These are phyloP conservation scores for Corynorhinus townsendii DNA, from an alignment of 2,113 vertebrate species.

Conservation along the genomic window DNA sequence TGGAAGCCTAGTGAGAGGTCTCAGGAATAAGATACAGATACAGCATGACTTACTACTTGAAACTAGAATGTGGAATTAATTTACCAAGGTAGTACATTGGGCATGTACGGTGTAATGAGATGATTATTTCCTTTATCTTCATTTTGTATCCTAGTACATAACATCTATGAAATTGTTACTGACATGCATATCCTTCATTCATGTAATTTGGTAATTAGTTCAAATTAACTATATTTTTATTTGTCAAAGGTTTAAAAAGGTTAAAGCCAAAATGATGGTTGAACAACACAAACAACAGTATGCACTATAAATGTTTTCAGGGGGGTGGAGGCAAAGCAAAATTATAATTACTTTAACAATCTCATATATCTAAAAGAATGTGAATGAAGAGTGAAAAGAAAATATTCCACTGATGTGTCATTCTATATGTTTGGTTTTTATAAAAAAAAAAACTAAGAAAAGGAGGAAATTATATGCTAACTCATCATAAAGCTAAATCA, in stretches of 20 bases:
- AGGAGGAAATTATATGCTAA: neutral
- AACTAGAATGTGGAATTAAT: neutral
- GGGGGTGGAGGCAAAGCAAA: neutral
- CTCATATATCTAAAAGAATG: neutral
- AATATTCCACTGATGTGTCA: neutral
- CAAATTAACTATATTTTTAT: slow-evolving; percentile 1
- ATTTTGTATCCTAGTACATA: neutral
- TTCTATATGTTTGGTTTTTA: neutral
- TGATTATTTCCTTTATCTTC: neutral
- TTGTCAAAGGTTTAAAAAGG: neutral
- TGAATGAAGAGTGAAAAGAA: neutral
- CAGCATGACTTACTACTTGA: neutral
- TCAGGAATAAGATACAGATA: neutral
- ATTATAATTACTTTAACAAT: neutral
- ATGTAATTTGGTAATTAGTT: neutral
- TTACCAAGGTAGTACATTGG: neutral
- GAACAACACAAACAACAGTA: neutral
- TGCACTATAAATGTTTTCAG: neutral
- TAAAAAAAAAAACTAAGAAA: neutral
- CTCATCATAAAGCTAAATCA: neutral
- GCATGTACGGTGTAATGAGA: neutral
- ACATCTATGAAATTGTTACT: neutral
- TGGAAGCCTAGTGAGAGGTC: neutral
- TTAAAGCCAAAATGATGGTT: slow-evolving; percentile 6
- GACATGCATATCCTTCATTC: neutral